These are phyloP conservation scores for Parnassius apollo DNA, from an alignment of 2,888 invertebrate species.

Conservation along the genomic window DNA sequence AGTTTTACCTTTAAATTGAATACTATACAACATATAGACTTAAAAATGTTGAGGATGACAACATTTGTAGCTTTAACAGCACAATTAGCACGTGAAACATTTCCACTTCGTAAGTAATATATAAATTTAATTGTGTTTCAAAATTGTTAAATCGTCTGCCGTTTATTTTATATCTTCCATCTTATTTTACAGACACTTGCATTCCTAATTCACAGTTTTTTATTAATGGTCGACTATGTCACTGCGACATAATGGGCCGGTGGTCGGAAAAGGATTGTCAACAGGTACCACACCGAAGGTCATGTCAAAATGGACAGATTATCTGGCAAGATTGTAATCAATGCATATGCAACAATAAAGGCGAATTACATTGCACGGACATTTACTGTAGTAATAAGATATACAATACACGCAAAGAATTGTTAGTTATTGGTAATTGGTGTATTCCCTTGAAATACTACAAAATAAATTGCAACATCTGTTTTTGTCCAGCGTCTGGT, in stretches of 20 bases:
- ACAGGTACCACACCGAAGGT: constrained; percentile 40
- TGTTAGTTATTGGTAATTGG: constrained; percentile 35
- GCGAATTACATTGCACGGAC: constrained; percentile 53
- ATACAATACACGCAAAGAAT: constrained; percentile 11
- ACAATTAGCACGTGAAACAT: constrained; percentile 39
- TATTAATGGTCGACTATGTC: constrained; percentile 54
- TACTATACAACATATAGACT: too few species aligned
- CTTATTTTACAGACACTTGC: constrained; percentile 50
- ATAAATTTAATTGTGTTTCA: background rate
- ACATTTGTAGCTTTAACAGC: constrained; percentile 50
- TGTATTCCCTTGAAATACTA: constrained; percentile 64
- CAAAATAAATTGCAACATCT: constrained; percentile 63
- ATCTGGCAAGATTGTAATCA: constrained; percentile 61
- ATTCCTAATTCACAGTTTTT: constrained; percentile 60
- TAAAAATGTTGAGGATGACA: constrained; percentile 47
- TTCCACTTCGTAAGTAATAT: constrained; percentile 49
- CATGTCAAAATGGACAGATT: constrained; percentile 55
- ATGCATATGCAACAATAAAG: constrained; percentile 62
- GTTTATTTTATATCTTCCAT: constrained; percentile 14
- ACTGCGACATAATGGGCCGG: constrained; percentile 54
- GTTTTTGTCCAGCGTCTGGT: constrained; percentile 65
- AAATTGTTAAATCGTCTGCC: constrained; percentile 3
- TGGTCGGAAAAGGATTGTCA: constrained; percentile 56
- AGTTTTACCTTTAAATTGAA: too few species aligned
- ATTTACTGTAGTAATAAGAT: constrained; percentile 42